A percentile compares a stretch with the other conserved stretches of the same genome.
Conservation (phyloP, 2,113 vertebrate species). For the Eonycteris spelaea region DNA sequence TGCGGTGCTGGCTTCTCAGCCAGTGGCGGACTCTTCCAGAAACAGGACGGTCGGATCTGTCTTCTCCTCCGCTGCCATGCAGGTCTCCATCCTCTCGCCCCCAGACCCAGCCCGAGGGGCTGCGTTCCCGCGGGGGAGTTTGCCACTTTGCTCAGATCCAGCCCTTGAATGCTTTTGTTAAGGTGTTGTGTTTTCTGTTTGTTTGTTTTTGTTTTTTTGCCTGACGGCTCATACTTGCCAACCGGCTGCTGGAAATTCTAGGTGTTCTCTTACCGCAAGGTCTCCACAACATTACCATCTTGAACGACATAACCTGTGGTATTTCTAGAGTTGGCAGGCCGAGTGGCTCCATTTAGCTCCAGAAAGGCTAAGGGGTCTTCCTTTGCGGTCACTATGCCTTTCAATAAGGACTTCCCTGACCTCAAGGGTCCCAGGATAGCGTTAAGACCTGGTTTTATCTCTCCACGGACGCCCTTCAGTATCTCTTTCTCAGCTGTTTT, state of each 20-base stretch:
- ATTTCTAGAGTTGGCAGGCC: conserved; percentile 75
- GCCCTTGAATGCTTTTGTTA: conserved; percentile 68
- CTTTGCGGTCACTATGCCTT: conserved; percentile 87
- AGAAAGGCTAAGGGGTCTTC: conserved; percentile 85
- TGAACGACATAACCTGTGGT: conserved; percentile 76
- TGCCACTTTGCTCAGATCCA: conserved; percentile 71
- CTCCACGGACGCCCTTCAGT: conserved; percentile 71
- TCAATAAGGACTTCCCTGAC: conserved; percentile 89
- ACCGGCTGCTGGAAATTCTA: conserved; percentile 76
- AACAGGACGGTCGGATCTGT: conserved; percentile 74
- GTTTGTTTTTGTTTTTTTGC: conserved; percentile 63
- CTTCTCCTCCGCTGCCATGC: conserved; percentile 72
- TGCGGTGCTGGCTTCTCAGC: conserved; percentile 76
- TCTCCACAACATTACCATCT: conserved; percentile 77
- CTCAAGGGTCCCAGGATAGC: conserved; percentile 89
- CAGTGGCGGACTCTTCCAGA: conserved; percentile 72
- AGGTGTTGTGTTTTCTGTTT: neutral
- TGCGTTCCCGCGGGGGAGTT: conserved; percentile 73
- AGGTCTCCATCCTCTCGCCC: conserved; percentile 76
- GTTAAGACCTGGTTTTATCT: conserved; percentile 89
- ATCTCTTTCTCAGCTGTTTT: neutral
- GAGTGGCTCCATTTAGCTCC: conserved; percentile 73
- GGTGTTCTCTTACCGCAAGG: conserved; percentile 74
- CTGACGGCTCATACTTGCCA: conserved; percentile 61
- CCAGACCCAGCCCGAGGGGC: conserved; percentile 75